Conservation (phyloP, 1,140 invertebrate genomes). For the Ostrea edulis region DNA sequence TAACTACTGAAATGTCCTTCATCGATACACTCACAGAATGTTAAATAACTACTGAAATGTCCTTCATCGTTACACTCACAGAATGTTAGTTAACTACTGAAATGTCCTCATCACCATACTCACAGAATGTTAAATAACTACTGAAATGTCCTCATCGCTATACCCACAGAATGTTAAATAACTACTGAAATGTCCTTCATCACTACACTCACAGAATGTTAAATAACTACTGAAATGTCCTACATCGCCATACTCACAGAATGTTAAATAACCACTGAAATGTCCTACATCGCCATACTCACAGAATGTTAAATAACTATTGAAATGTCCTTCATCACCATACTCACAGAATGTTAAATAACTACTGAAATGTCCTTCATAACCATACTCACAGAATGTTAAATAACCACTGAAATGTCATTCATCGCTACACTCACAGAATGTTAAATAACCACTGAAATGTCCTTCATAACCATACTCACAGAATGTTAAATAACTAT, state of each 20-base stretch:
- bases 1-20: constrained; percentile 79
- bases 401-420: constrained; percentile 82
- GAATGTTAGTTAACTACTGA: constrained; percentile 83
- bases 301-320: constrained; percentile 84
- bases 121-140: constrained; percentile 83
- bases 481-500: constrained; percentile 84
- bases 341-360: constrained; percentile 82
- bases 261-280: constrained; percentile 83
- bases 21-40: constrained; percentile 80
- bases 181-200: constrained; percentile 78
- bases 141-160: constrained; percentile 52
- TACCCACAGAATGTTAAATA: constrained; percentile 82
- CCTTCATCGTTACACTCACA: constrained; percentile 72
- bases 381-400: constrained; percentile 81
- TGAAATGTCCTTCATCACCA: constrained; percentile 45
- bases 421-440: constrained; percentile 77
- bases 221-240: constrained; percentile 81
- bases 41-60: constrained; percentile 82
- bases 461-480: constrained; percentile 55
- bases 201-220: constrained; percentile 81
- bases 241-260: constrained; percentile 77
- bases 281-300: constrained; percentile 55
- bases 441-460: constrained; percentile 83
- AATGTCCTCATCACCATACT: constrained; percentile 48
- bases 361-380: constrained; percentile 78